Evolutionary conservation across 2,113 vertebrate species (phyloP), one percentile per base, ranked within the genome.

Genomic region (Aleadryas rufinucha): DNA sequence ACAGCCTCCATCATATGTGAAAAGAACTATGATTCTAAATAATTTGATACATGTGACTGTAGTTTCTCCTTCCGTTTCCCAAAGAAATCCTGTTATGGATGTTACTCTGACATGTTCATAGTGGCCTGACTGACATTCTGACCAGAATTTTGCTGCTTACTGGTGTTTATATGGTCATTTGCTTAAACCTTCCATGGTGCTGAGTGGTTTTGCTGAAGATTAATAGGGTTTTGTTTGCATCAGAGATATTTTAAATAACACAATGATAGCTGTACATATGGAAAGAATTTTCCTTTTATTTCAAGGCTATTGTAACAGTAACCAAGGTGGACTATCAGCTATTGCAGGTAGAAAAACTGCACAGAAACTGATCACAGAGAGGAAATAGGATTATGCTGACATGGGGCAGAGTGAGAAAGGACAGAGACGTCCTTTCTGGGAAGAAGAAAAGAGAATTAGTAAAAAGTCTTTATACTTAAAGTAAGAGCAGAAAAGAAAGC

Each of bases 1-100:
- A 99, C 98, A 98, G 97, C 97, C 89, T 95, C 96, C 97, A 96
- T 98, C 97, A 97, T 97, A 99, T 98, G 98, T 98, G 98, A 98
- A 98, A 98, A 98, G 97, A 98, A 96, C 97, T 96, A 89, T 94
- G 97, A 98, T 98, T 98, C 97, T 97, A 96, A 98, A 98, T 98
- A 95, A 98, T 97, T 95, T 90, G 96, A 86, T 95, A 95, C 90
- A 97, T 95, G 84, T 90, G 91, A 96, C 72, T 90, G 71, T 70
- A 87, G 82, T 95, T 78, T 97, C 92, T 97, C 87, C 76, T 63
- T 93, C 64, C 9, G 11, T 93, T 90, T 98, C 95, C 95, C 72
- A 68, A 70, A 96, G 87, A 98, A 98, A 97, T 90, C 59, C 33
- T 93, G 54, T 89, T 83, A 74, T 65, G 60, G 84, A 78, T 90